Evolutionary conservation across 2,888 invertebrate genomes (phyloP).

Genomic region (Imbricaverruca yamaguchii): DNA sequence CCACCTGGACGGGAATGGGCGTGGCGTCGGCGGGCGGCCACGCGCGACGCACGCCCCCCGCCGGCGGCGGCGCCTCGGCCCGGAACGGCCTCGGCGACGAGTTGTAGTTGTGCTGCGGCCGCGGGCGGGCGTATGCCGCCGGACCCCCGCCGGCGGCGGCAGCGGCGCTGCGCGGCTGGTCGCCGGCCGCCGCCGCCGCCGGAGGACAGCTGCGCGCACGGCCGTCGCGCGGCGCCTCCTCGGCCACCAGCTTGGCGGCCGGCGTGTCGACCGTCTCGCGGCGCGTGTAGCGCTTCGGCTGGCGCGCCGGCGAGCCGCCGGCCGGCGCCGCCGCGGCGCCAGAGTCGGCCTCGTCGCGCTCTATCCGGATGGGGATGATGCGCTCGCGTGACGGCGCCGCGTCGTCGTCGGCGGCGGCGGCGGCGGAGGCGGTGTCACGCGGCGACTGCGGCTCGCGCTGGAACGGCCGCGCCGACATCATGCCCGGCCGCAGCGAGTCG

Average conservation of each 20-base stretch:
- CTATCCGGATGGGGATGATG: slow-evolving; percentile 5
- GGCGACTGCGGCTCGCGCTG: not conserved
- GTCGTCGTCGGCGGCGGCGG: not conserved
- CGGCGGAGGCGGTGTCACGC: not conserved
- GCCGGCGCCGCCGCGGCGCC: not conserved
- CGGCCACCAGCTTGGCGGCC: not conserved
- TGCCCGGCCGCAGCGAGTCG: not conserved
- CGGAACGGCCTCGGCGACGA: slow-evolving; percentile 12
- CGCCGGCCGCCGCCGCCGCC: not conserved
- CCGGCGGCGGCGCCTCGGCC: not conserved
- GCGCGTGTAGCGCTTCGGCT: not conserved
- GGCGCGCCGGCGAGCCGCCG: not conserved
- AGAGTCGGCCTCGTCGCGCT: not conserved
- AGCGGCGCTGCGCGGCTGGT: not conserved
- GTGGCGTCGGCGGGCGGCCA: not conserved
- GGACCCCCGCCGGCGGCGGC: not conserved
- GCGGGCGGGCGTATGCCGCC: not conserved
- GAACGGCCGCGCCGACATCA: not conserved
- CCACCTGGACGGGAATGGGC: not conserved
- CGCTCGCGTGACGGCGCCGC: not conserved
- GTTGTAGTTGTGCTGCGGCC: slow-evolving; percentile 6
- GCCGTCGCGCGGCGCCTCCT: not conserved
- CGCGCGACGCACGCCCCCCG: not conserved
- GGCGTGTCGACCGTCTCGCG: not conserved
- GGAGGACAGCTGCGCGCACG: not conserved